Conservation (phyloP, 2,888 invertebrate genomes). For the Nipponacmea schrenckii region DNA sequence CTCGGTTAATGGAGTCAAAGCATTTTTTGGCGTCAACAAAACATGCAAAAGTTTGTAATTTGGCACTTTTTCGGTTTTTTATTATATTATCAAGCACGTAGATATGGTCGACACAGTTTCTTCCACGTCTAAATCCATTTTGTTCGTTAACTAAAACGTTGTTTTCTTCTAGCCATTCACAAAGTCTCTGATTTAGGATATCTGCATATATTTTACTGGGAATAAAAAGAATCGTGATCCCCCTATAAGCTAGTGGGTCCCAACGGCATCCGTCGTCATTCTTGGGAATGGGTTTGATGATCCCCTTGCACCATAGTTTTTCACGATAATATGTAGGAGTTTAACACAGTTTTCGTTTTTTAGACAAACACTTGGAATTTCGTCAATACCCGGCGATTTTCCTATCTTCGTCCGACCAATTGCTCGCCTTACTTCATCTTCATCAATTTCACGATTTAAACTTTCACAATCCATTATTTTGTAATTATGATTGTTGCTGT, state of each 20-base stretch:
- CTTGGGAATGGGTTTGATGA: background rate
- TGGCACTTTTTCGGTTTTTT: too few species aligned
- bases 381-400: background rate
- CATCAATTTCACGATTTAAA: background rate
- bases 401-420: background rate
- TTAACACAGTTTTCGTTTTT: background rate
- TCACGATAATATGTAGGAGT: too few species aligned
- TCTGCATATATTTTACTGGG: too few species aligned
- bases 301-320: background rate
- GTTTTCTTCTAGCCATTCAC: too few species aligned
- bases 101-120: too few species aligned
- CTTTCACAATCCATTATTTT: background rate
- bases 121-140: too few species aligned
- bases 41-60: too few species aligned
- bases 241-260: background rate
- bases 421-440: background rate
- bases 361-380: background rate
- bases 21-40: constrained; percentile 21
- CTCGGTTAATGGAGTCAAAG: constrained; percentile 23
- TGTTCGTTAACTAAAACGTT: too few species aligned
- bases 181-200: too few species aligned
- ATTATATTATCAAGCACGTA: too few species aligned
- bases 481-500: background rate
- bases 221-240: constrained; percentile 5
- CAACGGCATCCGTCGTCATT: background rate